Evolutionary conservation across 2,888 invertebrate species (phyloP), one percentile per base, ranked within the genome.

Genomic region (Metopia argyrocephala): DNA sequence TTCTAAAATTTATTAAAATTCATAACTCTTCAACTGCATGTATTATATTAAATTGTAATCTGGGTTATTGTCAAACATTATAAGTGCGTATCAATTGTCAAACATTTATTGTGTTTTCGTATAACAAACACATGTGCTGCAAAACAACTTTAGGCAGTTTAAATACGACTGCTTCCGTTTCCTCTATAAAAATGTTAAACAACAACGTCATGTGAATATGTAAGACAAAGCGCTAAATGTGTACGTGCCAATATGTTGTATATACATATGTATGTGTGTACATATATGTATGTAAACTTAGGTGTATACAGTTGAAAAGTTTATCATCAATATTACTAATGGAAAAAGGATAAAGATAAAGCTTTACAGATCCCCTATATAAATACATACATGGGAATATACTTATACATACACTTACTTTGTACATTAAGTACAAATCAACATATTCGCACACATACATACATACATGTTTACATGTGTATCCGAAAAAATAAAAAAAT

Each of bases 301-400:
- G 15, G 6, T 50, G 25, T 38, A 23, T 38, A 23, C 57, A 27
- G 56, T 64, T n/a, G n/a, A n/a, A n/a, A 56, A 64, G 76, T 73
- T 50, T 76, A 56, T 68, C 68, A 76, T 81, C 79, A 75, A 83
- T 83, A 81, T 76, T 71, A 76, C 76, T 83, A 83, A 83, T 83
- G 83, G 81, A 65, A 81, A 81, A 81, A 79, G 81, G 66, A 81
- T 81, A 79, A 79, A 79, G 76, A 81, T 81, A 79, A 83, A 80
- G 68, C 79, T 71, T 76, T 71, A 80, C 76, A 80, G 62, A 12
- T 15, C 38, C 15, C 9, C 9, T 38, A 38, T 38, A 15, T 38
- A 15, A 64, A 68, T 64, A 73, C 70, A 70, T 75, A 75, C 59
- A 27, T 74, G 65, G 65, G 54, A 74, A 65, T 31, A 18, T 23